Conservation (phyloP, 2,797 vertebrate species). For the Menidia menidia region DNA sequence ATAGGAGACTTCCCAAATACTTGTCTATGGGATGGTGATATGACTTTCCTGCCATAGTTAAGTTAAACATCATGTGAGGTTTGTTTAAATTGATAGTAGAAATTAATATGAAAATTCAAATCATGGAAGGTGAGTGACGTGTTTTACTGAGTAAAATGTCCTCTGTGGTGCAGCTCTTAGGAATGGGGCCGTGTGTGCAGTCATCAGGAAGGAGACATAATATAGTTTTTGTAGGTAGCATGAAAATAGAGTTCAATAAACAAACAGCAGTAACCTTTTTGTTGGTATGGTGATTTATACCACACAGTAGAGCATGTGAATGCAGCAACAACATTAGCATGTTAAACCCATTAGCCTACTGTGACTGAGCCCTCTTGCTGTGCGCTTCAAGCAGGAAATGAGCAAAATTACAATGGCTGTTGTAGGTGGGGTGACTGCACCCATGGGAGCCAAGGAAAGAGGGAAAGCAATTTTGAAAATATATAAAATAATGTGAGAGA, state of each 20-base stretch:
- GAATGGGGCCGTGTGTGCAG: slow-evolving; percentile 14
- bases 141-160: slow-evolving; percentile 37
- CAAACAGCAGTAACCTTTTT: slow-evolving; percentile 59
- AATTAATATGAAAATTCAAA: slow-evolving; percentile 36
- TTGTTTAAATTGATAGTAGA: slow-evolving; percentile 36
- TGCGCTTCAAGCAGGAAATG: slow-evolving; percentile 38
- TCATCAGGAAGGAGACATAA: slow-evolving; percentile 34
- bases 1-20: not conserved
- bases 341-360: slow-evolving; percentile 61
- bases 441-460: slow-evolving; percentile 10
- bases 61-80: slow-evolving; percentile 50
- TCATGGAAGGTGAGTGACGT: slow-evolving; percentile 33
- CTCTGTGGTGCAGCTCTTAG: slow-evolving; percentile 7
- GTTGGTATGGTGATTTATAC: slow-evolving; percentile 49
- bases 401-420: slow-evolving; percentile 35
- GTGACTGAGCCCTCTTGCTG: slow-evolving; percentile 39
- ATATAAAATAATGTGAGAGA: slow-evolving; percentile 12
- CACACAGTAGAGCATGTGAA: slow-evolving; percentile 40
- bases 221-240: slow-evolving; percentile 32
- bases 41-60: slow-evolving; percentile 31
- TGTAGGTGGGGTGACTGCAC: slow-evolving; percentile 32
- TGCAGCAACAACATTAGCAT: slow-evolving; percentile 58
- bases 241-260: slow-evolving; percentile 58
- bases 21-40: slow-evolving; percentile 32
- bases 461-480: slow-evolving; percentile 9